These are phyloP conservation scores for Acanthosepion esculentum DNA, from an alignment of 2,888 invertebrate genomes.

Conservation along the genomic window DNA sequence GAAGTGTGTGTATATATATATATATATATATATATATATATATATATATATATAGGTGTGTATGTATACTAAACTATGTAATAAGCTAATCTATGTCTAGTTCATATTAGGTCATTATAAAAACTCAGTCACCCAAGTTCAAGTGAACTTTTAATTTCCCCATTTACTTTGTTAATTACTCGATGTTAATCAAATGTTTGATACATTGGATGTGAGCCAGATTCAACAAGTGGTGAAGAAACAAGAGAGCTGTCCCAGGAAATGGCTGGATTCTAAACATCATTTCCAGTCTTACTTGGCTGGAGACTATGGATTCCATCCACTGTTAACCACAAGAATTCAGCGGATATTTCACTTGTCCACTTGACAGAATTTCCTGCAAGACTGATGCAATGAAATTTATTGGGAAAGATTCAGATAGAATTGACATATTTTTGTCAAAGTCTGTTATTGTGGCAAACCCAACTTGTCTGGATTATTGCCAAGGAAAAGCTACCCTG, in stretches of 20 bases:
- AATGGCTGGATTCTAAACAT: not conserved
- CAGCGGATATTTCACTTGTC: conserved; percentile 15
- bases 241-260: not conserved
- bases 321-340: not conserved
- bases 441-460: not conserved
- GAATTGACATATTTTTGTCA: not conserved
- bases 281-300: not conserved
- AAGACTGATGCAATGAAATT: not conserved
- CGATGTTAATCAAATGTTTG: not conserved
- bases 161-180: not conserved
- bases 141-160: not conserved
- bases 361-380: not conserved
- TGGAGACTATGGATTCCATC: not conserved
- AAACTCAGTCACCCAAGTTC: not conserved
- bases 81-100: no score
- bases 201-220: not conserved
- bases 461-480: not conserved
- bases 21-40: no score
- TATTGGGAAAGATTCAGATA: not conserved
- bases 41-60: no score
- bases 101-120: not conserved
- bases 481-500: not conserved
- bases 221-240: not conserved
- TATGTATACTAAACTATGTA: no score
- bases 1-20: no score